Conservation (phyloP, 1,140 invertebrate genomes). For the Pseudomyrmex flavicornis region DNA sequence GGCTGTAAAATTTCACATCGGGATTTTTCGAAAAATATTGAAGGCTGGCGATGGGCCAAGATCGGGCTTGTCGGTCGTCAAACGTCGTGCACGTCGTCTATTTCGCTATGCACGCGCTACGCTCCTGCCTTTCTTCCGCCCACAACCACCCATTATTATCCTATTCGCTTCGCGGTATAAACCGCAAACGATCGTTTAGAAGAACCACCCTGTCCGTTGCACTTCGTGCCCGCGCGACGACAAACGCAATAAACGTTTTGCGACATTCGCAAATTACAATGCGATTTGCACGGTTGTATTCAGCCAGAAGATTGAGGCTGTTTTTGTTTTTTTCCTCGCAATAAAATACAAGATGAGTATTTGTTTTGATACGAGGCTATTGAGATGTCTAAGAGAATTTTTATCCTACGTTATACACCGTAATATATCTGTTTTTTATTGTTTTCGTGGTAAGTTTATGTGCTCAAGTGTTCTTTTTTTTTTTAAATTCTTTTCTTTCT, state of each 20-base stretch:
- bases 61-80: slow-evolving; percentile 58
- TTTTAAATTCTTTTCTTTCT: no score
- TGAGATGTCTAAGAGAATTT: no score
- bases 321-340: no score
- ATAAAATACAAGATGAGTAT: not conserved
- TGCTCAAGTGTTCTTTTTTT: no score
- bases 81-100: slow-evolving; percentile 50
- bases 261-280: not conserved
- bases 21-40: slow-evolving; percentile 78
- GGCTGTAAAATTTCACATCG: slow-evolving; percentile 32
- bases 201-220: slow-evolving; percentile 7
- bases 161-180: slow-evolving; percentile 55
- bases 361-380: not conserved
- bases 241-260: slow-evolving; percentile 1
- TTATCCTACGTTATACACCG: no score
- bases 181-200: slow-evolving; percentile 45
- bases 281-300: not conserved
- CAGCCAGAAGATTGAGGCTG: slow-evolving; percentile 4
- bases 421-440: no score
- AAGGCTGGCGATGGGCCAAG: slow-evolving; percentile 74
- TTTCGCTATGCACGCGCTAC: slow-evolving; percentile 28
- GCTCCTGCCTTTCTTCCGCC: slow-evolving; percentile 31
- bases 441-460: no score
- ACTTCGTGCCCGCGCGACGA: not conserved
- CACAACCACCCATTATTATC: slow-evolving; percentile 55